These are phyloP conservation scores for Potorous gilbertii DNA, from an alignment of 2,797 vertebrate species.

Conservation along the genomic window DNA sequence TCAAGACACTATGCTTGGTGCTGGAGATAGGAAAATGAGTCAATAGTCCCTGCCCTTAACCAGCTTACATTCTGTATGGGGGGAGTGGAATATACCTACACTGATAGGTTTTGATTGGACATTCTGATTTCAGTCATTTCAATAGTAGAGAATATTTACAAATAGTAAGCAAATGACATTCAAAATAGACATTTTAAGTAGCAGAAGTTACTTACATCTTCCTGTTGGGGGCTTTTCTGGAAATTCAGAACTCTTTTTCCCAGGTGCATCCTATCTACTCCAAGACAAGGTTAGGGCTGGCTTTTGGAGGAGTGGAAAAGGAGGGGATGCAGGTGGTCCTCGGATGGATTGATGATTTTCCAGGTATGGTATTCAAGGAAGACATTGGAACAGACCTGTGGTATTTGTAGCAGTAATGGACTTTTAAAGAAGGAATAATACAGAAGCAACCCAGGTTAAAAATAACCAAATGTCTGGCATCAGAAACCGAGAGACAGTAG, in stretches of 20 bases:
- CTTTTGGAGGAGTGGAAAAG: not conserved
- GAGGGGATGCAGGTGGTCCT: not conserved
- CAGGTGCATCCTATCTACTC: not conserved
- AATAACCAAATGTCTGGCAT: conserved; percentile 23
- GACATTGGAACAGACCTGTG: not conserved
- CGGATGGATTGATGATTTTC: not conserved
- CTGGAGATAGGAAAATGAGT: not conserved
- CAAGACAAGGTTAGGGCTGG: not conserved
- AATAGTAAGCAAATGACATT: not conserved
- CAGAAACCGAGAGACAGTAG: not conserved
- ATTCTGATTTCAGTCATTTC: not conserved
- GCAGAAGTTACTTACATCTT: not conserved
- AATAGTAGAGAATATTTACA: not conserved
- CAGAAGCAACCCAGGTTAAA: not conserved
- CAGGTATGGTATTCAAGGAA: not conserved
- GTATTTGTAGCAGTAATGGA: not conserved
- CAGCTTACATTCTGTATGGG: not conserved
- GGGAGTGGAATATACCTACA: not conserved
- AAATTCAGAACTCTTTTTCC: not conserved
- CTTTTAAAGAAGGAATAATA: conserved; percentile 28
- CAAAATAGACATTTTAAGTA: not conserved
- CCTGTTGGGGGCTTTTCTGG: not conserved
- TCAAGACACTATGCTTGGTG: not conserved
- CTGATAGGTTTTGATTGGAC: not conserved
- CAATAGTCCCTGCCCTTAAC: not conserved